Evolutionary conservation across 1,140 invertebrate species (phyloP).

Genomic region (Penaeus indicus): DNA sequence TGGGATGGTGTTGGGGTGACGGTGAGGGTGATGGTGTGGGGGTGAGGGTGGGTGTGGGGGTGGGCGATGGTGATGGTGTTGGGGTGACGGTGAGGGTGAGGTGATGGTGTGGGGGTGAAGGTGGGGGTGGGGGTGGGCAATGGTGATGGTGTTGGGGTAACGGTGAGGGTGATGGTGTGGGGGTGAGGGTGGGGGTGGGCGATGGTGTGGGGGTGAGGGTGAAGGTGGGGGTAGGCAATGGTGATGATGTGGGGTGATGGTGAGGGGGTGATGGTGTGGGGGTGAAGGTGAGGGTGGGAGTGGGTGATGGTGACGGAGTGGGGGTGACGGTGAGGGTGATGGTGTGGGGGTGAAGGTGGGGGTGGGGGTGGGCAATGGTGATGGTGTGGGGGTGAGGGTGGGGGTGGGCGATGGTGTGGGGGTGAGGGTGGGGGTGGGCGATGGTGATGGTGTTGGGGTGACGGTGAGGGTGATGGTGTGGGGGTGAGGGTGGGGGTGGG

Average conservation of each 20-base stretch:
- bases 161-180: neutral
- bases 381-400: neutral
- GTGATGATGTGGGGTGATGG: too few relatives aligned
- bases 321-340: too few relatives aligned
- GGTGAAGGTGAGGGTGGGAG: too few relatives aligned
- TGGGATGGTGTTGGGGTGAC: too few relatives aligned
- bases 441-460: neutral
- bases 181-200: neutral
- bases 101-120: too few relatives aligned
- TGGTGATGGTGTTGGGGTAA: neutral
- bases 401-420: neutral
- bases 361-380: too few relatives aligned
- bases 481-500: neutral
- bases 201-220: conserved; percentile 3
- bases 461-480: neutral
- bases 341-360: conserved; percentile 73
- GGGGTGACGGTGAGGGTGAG: neutral
- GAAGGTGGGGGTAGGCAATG: neutral
- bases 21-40: too few relatives aligned
- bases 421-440: neutral
- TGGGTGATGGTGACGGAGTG: too few relatives aligned
- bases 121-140: neutral
- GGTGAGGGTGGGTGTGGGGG: too few relatives aligned
- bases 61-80: neutral
- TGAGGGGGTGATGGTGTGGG: too few relatives aligned